A percentile compares a stretch with the other conserved stretches of the same genome.
phyloP scores from a whole-genome alignment of 2,888 invertebrate genomes.

The Hirtodrosophila confusa region DNA sequence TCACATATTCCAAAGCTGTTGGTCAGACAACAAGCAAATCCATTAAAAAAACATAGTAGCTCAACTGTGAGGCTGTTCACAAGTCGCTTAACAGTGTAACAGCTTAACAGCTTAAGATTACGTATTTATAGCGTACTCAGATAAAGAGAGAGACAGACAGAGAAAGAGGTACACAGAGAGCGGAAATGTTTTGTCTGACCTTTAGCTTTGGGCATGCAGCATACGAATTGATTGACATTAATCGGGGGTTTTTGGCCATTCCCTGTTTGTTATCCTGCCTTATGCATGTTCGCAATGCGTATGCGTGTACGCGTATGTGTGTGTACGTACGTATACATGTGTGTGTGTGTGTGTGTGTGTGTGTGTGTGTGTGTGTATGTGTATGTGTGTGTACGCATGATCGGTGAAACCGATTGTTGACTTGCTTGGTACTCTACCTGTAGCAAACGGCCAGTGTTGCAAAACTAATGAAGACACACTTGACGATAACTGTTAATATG shows the following conservation, averaged over 20 bases:
- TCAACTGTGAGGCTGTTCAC: background rate
- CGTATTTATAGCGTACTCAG: no score
- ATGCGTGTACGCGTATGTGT: constrained; percentile 11
- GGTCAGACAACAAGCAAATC: constrained; percentile 29
- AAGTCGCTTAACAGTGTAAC: no score
- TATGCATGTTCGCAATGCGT: constrained; percentile 6
- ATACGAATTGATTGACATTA: constrained; percentile 17
- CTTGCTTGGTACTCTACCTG: constrained; percentile 89
- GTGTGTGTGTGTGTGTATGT: constrained; percentile 11
- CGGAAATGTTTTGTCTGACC: constrained; percentile 33
- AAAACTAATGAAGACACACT: constrained; percentile 97
- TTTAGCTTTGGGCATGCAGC: constrained; percentile 37
- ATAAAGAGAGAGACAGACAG: background rate
- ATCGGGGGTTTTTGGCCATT: background rate
- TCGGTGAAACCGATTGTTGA: constrained; percentile 55
- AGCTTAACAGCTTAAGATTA: no score
- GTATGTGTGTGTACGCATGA: constrained; percentile 16
- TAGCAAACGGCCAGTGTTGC: constrained; percentile 97
- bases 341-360: constrained; percentile 8
- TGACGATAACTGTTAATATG: constrained; percentile 96
- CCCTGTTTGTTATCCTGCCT: constrained; percentile 5
- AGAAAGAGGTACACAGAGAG: background rate
- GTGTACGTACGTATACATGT: constrained; percentile 14
- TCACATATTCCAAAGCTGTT: constrained; percentile 16
- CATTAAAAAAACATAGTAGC: background rate